Evolutionary conservation across 2,797 vertebrate species (phyloP), one percentile per base, ranked within the genome.

Genomic region (Perdix hodgsoniae): DNA sequence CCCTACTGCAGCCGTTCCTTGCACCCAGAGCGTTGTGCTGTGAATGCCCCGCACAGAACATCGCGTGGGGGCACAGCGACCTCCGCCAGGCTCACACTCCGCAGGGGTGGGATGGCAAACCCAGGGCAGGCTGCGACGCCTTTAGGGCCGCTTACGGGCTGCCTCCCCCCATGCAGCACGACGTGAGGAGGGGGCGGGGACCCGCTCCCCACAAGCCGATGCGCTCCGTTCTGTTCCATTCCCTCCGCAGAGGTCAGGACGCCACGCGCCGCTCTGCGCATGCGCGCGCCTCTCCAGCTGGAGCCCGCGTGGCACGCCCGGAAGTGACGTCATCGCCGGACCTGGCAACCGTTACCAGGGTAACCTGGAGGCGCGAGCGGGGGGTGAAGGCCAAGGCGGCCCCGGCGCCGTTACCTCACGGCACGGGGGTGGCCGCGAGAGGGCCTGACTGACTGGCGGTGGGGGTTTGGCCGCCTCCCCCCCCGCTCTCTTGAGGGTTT

Each of bases 291-390:
- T 2, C 54, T 57, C 16, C 47, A 59, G 66, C 54, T 39, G 8
- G 27, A 37, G 44, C 3, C 13, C 21, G 35, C 33, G 7, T 26
- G 54, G 71, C 14, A 10, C 8, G 54, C 19, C 91, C 91, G 96
- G 97, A 97, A 97, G 86, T 96, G 96, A 96, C 95, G 95, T 2
- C 21, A 0, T 11, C 1, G 1, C 18, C 9, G 49, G 23, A n/a
- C 95, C 72, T 84, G 85, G 97, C 97, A 97, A 96, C 97, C 65
- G 97, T 96, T 91, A 44, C 96, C 69, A 88, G 33, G 56, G 95
- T 86, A 86, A 74, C 95, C 73, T 60, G 47, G 65, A 74, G 47
- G 91, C 39, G 67, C 16, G 50, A 4, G 42, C 15, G 13, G n/a
- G 49, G 18, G 14, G 31, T 29, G 47, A 6, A 26, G 78, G 67